phyloP scores from a whole-genome alignment of 2,888 invertebrate species.

The Tipula vernalis region DNA sequence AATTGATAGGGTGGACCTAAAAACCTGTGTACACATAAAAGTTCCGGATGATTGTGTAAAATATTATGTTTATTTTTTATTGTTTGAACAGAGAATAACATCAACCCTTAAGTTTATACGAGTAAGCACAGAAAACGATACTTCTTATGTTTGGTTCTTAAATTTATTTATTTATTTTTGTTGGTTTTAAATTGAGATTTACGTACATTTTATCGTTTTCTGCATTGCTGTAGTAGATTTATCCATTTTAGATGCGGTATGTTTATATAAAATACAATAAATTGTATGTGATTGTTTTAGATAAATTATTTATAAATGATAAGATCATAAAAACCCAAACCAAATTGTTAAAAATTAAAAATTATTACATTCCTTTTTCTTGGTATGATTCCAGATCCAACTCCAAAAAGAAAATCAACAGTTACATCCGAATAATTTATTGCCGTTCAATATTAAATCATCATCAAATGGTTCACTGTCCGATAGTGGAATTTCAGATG shows the following conservation, averaged over 20 bases:
- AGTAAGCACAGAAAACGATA: background rate
- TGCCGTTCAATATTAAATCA: slow-evolving; percentile 20
- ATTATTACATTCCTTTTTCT: background rate
- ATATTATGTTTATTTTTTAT: background rate
- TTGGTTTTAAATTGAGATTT: slow-evolving; percentile 8
- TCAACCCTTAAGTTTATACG: background rate
- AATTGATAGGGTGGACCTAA: slow-evolving; percentile 6
- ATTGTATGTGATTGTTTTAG: slow-evolving; percentile 8
- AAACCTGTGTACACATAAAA: background rate
- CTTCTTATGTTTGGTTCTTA: background rate
- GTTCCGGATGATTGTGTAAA: background rate
- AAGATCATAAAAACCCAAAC: slow-evolving; percentile 5
- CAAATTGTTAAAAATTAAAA: slow-evolving; percentile 7
- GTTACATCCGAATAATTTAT: background rate
- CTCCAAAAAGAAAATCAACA: background rate
- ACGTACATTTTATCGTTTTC: background rate
- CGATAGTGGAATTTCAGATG: slow-evolving; percentile 62
- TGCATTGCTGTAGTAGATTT: background rate
- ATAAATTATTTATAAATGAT: background rate
- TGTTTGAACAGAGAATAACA: background rate
- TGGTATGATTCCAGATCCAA: background rate
- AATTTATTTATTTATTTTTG: background rate
- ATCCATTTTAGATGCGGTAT: background rate
- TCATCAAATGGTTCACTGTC: slow-evolving; percentile 48
- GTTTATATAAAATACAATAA: background rate